A percentile compares a stretch with the other conserved stretches of the same genome.
Evolutionary conservation across 2,113 vertebrate genomes (phyloP).

Genomic region (Theristicus caerulescens): DNA sequence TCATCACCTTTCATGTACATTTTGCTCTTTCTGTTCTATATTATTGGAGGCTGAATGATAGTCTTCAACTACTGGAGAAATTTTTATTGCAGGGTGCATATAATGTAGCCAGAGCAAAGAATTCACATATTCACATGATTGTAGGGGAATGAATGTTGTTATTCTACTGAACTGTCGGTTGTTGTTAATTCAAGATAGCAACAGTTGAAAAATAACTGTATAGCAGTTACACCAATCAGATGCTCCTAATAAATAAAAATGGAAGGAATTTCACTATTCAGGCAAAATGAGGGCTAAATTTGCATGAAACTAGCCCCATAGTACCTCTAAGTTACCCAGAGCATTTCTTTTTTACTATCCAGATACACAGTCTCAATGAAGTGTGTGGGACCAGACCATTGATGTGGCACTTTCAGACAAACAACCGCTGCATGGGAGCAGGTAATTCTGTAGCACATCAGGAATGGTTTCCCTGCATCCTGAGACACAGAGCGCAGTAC

Average conservation of each 20-base stretch:
- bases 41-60: neutral
- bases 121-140: neutral
- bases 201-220: neutral
- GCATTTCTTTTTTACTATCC: neutral
- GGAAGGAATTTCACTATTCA: neutral
- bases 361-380: neutral
- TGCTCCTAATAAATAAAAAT: neutral
- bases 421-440: accelerated
- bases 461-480: neutral
- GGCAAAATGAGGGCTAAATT: neutral
- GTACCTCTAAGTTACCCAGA: neutral
- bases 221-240: neutral
- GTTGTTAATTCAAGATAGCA: neutral
- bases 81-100: neutral
- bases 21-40: neutral
- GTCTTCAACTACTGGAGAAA: neutral
- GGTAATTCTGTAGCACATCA: neutral
- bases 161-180: neutral
- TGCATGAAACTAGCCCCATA: neutral
- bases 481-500: too few species aligned
- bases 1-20: neutral
- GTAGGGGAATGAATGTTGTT: neutral
- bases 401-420: neutral
- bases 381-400: neutral
- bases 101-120: neutral